Conservation (phyloP, 2,113 vertebrate genomes). For the Chamaetylas fuelleborni region DNA sequence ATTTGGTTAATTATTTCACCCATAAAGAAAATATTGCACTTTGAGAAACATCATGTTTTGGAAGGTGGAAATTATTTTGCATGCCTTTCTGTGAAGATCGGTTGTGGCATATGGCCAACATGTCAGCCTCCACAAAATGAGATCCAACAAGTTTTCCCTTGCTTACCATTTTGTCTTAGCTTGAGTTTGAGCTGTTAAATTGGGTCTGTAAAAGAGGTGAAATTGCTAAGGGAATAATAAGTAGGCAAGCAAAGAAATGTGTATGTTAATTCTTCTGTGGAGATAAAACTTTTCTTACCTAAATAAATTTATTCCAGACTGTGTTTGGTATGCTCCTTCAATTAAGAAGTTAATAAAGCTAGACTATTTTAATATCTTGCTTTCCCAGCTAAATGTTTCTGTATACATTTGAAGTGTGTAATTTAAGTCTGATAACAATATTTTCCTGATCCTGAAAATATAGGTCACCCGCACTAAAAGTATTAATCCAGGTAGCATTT, state of each 20-base stretch:
- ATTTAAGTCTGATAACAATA: background rate
- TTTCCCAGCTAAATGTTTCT: background rate
- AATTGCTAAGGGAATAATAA: background rate
- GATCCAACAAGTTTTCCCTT: background rate
- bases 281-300: background rate
- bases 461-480: background rate
- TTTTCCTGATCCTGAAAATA: background rate
- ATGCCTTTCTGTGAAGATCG: background rate
- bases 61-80: background rate
- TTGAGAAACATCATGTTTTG: background rate
- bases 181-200: conserved; percentile 11
- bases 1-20: background rate
- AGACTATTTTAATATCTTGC: background rate
- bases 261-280: background rate
- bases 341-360: background rate
- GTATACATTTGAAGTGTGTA: background rate
- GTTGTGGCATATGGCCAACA: background rate
- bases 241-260: background rate
- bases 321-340: background rate
- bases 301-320: background rate
- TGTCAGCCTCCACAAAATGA: conserved; percentile 27
- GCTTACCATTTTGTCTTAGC: conserved; percentile 6
- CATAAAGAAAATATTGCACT: background rate
- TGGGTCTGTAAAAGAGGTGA: background rate
- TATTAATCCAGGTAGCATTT: background rate